Base-by-base conservation (phyloP, 2,797 vertebrate genomes). In the Centropyge bicolor region DNA sequence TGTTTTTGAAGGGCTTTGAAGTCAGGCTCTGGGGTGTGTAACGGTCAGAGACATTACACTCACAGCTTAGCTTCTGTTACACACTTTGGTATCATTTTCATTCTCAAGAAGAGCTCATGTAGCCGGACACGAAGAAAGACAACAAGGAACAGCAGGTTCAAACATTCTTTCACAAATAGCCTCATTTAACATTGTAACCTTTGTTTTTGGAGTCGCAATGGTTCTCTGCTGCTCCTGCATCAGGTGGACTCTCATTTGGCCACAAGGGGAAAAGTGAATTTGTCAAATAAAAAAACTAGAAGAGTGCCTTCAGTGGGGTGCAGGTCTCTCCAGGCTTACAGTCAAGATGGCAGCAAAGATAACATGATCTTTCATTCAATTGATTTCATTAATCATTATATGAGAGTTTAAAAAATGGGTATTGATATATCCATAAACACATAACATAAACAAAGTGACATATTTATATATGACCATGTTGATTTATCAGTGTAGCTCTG, bases 1-100 rank as follows among this genome's bases (percentile, higher is more conserved):
- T 51, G 8, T 70, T 75, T 82, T 73, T 66, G 68, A 73, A 83
- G 60, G 63, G 51, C 91, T 90, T 86, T 94, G 91, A 93, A 92
- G 92, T 92, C 41, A 13, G 36, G 57, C 87, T 80, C 52, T 84
- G 87, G 73, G 64, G 72, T 88, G 85, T 85, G 46, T 76, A 88
- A 93, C 78, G 64, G 48, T 73, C 67, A 35, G 70, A 77, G 81
- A 89, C 86, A 83, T 82, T 20, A 78, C 78, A 81, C 62, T 68
- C 76, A 68, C 62, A 70, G 57, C 72, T 80, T 75, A 67, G 62
- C 76, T 61, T 85, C 76, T 74, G 56, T 89, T 85, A 76, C 79
- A 81, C 40, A 77, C 67, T 77, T 73, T 76, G 41, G 35, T 73
- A 49, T 82, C 36, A 70, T 75, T 76, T 70, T 72, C 65, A 63